phyloP scores from a whole-genome alignment of 2,888 invertebrate genomes.

The Hesperia comma region DNA sequence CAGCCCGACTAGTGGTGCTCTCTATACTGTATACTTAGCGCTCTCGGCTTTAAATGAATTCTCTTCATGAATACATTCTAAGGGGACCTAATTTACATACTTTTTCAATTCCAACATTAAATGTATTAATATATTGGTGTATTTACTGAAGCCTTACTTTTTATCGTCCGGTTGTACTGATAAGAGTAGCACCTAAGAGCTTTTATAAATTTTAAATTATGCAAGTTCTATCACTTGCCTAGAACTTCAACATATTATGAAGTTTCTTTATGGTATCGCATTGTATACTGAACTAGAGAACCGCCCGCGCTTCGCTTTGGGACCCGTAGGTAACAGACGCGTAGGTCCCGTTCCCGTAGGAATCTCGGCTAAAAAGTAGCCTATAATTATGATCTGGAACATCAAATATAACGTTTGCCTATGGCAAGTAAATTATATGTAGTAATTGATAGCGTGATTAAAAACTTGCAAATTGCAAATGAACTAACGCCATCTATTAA shows the following conservation, averaged over 20 bases:
- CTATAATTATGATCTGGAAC: no score
- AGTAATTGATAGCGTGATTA: no score
- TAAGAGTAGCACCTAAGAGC: constrained; percentile 1
- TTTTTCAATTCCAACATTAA: constrained; percentile 20
- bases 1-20: constrained; percentile 38
- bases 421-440: no score
- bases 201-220: not conserved
- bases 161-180: not conserved
- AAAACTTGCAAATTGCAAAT: no score
- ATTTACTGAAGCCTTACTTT: constrained; percentile 1
- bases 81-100: constrained; percentile 40
- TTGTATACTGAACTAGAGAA: constrained; percentile 5
- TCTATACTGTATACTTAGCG: constrained; percentile 47
- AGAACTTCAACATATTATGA: not conserved
- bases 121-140: constrained; percentile 7
- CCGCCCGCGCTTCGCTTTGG: no score
- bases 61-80: constrained; percentile 54
- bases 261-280: not conserved
- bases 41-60: constrained; percentile 62
- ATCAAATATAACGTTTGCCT: no score
- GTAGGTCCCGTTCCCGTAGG: no score
- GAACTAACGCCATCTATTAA: no score
- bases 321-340: no score
- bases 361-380: no score
- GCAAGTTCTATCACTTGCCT: not conserved